Conservation (phyloP, 2,888 invertebrate species). For the Drosophila buzzatii region DNA sequence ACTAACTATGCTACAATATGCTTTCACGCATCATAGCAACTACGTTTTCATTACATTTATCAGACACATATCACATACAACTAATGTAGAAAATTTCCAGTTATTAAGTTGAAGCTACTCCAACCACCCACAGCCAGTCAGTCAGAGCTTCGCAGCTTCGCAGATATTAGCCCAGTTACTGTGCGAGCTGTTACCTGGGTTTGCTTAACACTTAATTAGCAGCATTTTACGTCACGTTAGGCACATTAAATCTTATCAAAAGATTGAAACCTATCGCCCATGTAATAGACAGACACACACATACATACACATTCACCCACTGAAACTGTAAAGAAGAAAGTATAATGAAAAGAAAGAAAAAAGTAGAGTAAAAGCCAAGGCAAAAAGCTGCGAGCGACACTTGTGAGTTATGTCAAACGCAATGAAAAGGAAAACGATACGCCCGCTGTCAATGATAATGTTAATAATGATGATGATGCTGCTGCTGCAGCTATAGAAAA, state of each 20-base stretch:
- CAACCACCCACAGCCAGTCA: neutral
- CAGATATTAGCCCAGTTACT: conserved; percentile 11
- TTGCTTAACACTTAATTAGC: conserved; percentile 66
- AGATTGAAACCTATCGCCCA: conserved; percentile 53
- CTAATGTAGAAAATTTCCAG: conserved; percentile 11
- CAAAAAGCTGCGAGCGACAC: conserved; percentile 37
- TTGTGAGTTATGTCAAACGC: conserved; percentile 63
- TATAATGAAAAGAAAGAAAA: conserved; percentile 41
- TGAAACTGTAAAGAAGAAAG: conserved; percentile 46
- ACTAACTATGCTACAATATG: neutral
- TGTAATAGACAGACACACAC: conserved; percentile 11
- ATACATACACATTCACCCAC: neutral
- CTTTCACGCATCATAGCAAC: conserved; percentile 8
- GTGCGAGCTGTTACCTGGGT: conserved; percentile 30
- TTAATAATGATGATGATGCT: conserved; percentile 10
- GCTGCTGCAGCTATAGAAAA: conserved; percentile 19
- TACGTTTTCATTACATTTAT: conserved; percentile 11
- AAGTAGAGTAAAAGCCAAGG: conserved; percentile 41
- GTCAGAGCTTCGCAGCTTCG: neutral
- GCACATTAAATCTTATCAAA: conserved; percentile 63
- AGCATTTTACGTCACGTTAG: conserved; percentile 68
- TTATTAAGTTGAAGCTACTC: conserved; percentile 2
- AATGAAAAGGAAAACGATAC: conserved; percentile 58
- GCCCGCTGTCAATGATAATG: conserved; percentile 17
- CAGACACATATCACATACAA: conserved; percentile 20